Base-by-base conservation (phyloP, 2,113 vertebrate species). In the Pimephales promelas region DNA sequence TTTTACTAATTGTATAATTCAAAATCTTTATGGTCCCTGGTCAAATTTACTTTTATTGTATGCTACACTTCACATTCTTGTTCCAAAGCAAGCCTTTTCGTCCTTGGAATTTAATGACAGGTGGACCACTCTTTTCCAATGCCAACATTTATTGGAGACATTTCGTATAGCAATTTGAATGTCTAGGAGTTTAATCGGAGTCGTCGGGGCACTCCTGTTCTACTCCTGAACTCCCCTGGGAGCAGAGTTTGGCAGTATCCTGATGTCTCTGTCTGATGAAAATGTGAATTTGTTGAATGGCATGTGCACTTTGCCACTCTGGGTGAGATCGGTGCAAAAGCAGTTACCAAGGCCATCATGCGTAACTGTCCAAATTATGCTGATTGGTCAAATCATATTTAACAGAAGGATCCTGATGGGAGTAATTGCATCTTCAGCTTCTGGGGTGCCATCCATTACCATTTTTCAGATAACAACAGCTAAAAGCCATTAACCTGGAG, bases 361-460 rank as follows among this genome's bases (percentile, higher is more conserved):
- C 89, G 89, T 91, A 95, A 93, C 92, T 89, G 90, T 89, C 90
- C 90, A 91, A 94, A 94, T 94, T 93, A 94, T 87, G 88, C 91
- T 93, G 90, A 92, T 93, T 90, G 92, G 93, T 85, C 91, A 92
- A 91, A 81, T 91, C 88, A 85, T 93, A 91, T 94, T 94, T 93
- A 92, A 92, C 90, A 22, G 20, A 90, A 91, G 83, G 62, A 91
- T 84, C 84, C 85, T 93, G 93, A 94, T 91, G 92, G 92, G 89
- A 85, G 88, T 90, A 90, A 91, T 92, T 93, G 89, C 90, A 89
- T 92, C 90, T 88, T 90, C 81, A 84, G 88, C 77, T 78, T 88
- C 90, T 81, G 31, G 59, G 86, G 82, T 78, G 64, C 59, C 78
- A 43, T 84, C 80, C 83, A 85, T 89, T 89, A 87, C 71, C 82